A percentile compares a stretch with the other conserved stretches of the same genome.
Evolutionary conservation across 2,888 invertebrate species (phyloP).

Genomic region (Neuroscelio doddi): DNA sequence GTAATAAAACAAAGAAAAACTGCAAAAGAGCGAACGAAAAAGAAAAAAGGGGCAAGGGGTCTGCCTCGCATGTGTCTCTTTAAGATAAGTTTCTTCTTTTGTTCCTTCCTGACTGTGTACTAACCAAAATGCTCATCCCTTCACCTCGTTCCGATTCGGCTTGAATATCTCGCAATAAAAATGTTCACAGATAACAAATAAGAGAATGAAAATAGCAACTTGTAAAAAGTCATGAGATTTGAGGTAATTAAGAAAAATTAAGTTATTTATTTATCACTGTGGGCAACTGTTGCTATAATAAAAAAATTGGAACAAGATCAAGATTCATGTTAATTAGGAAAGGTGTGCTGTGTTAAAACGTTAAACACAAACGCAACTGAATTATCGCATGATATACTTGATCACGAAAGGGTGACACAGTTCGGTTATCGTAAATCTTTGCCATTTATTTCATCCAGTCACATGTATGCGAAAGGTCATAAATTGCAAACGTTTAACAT

Average conservation of each 20-base stretch:
- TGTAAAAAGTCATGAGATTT: too few species aligned
- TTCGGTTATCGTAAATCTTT: constrained; percentile 34
- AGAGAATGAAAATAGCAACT: too few species aligned
- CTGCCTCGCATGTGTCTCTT: constrained; percentile 23
- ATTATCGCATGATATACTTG: constrained; percentile 27
- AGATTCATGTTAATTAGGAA: constrained; percentile 23
- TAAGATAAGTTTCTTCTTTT: constrained; percentile 41
- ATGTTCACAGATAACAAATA: too few species aligned
- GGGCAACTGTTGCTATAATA: background rate
- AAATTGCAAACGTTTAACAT: constrained; percentile 27
- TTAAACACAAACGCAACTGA: too few species aligned
- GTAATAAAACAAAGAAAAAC: constrained; percentile 16
- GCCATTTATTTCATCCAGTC: constrained; percentile 32
- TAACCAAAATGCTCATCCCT: constrained; percentile 16
- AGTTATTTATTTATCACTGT: too few species aligned
- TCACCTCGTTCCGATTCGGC: too few species aligned
- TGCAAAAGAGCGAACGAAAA: constrained; percentile 26
- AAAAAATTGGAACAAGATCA: constrained; percentile 9
- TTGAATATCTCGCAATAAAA: too few species aligned
- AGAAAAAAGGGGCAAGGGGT: too few species aligned
- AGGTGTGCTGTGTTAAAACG: constrained; percentile 16
- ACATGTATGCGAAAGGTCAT: constrained; percentile 24
- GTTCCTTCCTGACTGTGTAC: constrained; percentile 13
- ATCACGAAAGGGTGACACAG: constrained; percentile 38
- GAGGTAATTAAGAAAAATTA: too few species aligned